phyloP scores from a whole-genome alignment of 2,888 invertebrate genomes.

The Callyntrura guangdongensis region DNA sequence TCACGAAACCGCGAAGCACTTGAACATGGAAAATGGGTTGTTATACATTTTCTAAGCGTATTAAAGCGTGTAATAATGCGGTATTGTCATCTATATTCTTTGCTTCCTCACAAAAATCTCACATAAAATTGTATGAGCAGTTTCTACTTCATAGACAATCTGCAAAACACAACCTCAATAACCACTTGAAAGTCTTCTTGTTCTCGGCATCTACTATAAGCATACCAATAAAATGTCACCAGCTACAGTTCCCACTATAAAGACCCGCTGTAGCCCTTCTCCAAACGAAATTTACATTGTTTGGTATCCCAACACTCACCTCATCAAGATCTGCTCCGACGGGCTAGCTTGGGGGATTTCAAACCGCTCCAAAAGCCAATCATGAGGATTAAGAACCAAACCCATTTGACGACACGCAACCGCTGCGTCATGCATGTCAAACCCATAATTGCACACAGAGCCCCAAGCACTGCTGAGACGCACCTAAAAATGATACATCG shows the following conservation, averaged over 20 bases:
- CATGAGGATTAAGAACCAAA: conserved; percentile 95
- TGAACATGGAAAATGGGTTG: background rate
- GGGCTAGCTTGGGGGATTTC: conserved; percentile 93
- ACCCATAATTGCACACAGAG: conserved; percentile 98
- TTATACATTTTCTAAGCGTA: conserved; percentile 19
- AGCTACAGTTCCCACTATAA: too few relatives aligned
- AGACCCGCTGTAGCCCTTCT: too few relatives aligned
- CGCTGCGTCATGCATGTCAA: conserved; percentile 96
- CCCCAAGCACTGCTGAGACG: conserved; percentile 96
- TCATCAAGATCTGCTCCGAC: conserved; percentile 87
- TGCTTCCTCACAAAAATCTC: conserved; percentile 11
- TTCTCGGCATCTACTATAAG: too few relatives aligned
- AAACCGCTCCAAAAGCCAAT: conserved; percentile 94
- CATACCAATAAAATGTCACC: too few relatives aligned
- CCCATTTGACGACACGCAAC: conserved; percentile 98
- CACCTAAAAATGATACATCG: conserved; percentile 87
- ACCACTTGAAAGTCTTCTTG: too few relatives aligned
- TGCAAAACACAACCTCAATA: too few relatives aligned
- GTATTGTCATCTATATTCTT: conserved; percentile 42
- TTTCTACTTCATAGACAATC: background rate
- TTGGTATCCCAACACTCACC: background rate
- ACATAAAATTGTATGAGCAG: background rate
- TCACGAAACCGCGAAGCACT: background rate
- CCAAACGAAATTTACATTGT: too few relatives aligned
- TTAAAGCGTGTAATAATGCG: conserved; percentile 68